Evolutionary conservation across 2,888 invertebrate species (phyloP).

Genomic region (Didymodactylos carnosus): DNA sequence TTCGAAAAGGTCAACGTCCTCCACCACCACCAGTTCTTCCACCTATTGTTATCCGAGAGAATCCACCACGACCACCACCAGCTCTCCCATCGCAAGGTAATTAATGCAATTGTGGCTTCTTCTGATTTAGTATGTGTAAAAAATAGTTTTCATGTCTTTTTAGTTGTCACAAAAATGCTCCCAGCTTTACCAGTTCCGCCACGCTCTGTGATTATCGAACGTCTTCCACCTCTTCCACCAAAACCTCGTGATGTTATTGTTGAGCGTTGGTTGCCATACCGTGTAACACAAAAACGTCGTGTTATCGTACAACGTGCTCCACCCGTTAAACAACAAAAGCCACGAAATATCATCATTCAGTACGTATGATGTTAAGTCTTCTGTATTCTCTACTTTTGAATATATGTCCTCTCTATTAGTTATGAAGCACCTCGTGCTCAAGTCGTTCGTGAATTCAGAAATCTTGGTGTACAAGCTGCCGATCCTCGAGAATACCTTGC

Average conservation of each 20-base stretch:
- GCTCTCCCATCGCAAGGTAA: background rate
- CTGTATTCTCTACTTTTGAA: background rate
- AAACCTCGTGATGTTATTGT: slow-evolving; percentile 7
- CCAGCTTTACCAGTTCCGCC: slow-evolving; percentile 6
- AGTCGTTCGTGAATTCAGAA: background rate
- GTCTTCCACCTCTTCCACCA: slow-evolving; percentile 9
- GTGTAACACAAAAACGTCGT: background rate
- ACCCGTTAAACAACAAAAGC: background rate
- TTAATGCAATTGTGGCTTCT: background rate
- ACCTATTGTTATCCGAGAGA: background rate
- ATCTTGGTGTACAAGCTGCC: background rate
- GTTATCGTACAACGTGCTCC: slow-evolving; percentile 3
- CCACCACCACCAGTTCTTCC: background rate
- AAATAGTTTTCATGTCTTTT: background rate
- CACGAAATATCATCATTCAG: background rate
- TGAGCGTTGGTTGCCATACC: slow-evolving; percentile 10
- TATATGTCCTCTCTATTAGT: background rate
- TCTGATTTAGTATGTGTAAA: background rate
- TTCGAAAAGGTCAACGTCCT: background rate
- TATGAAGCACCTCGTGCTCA: background rate
- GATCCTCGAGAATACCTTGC: background rate
- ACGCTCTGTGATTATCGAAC: slow-evolving; percentile 9
- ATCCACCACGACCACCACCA: background rate
- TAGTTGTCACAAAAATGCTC: slow-evolving; percentile 1
- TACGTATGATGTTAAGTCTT: background rate